A percentile compares a stretch with the other conserved stretches of the same genome.
These are phyloP conservation scores for Nicator chloris DNA, from an alignment of 2,113 vertebrate genomes.

Conservation along the genomic window DNA sequence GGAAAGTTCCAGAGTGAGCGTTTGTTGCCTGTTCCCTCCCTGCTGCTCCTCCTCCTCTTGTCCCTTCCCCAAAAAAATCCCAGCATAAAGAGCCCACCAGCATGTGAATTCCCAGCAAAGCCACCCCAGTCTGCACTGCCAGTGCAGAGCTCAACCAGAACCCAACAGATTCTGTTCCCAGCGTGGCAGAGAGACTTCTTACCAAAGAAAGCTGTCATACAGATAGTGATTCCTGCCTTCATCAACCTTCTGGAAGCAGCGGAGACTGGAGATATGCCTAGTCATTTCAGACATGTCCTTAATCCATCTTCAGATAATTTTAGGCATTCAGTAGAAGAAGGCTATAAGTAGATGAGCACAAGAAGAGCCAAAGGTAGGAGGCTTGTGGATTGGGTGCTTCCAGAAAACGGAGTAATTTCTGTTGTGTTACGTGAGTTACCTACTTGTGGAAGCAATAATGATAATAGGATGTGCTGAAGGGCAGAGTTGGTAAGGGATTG, in stretches of 20 bases:
- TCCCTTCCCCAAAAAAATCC: background rate
- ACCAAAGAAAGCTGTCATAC: background rate
- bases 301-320: constrained; percentile 29
- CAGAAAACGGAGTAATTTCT: background rate
- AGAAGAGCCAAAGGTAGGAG: constrained; percentile 33
- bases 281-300: constrained; percentile 2
- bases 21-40: background rate
- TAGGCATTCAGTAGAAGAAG: constrained; percentile 36
- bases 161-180: background rate
- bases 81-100: background rate
- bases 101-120: background rate
- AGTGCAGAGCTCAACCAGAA: background rate
- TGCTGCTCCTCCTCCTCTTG: background rate
- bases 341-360: constrained; percentile 35
- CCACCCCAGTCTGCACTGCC: background rate
- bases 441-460: background rate
- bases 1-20: constrained; percentile 36
- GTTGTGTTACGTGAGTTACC: background rate
- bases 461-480: background rate
- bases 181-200: background rate
- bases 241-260: background rate
- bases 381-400: background rate
- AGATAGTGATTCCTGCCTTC: background rate
- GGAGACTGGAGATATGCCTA: background rate
- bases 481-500: background rate